Evolutionary conservation across 2,888 invertebrate species (phyloP), one percentile per base, ranked within the genome.

Genomic region (Sarcophaga subvicina): DNA sequence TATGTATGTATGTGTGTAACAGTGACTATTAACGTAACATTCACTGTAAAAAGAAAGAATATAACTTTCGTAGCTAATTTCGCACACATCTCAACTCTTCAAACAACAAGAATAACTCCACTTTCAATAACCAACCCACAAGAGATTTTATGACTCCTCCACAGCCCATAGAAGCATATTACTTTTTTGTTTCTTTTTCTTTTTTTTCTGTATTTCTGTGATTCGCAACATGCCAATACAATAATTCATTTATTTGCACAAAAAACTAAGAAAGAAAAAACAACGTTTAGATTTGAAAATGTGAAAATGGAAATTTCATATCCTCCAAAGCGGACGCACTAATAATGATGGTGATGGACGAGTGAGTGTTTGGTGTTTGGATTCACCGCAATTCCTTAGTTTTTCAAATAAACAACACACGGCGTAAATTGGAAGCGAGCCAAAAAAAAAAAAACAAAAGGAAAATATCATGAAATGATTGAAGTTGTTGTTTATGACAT

Each of bases 401-500:
- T 75, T 80, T 80, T 76, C 71, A 80, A 71, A 71, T 72, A 79
- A 86, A 85, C 77, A 85, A 82, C 82, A 82, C 78, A 70, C 47
- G 59, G n/a, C 49, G 17, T 73, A 84, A 66, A 83, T 87, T 87
- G 87, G 87, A 79, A 79, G 71, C 49, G n/a, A 67, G 84, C 87
- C 87, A 87, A 80, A 66, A 72, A 49, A 49, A 49, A 37, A 27
- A 27, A 6, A 27, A 37, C 0, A 27, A 27, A 37, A 37, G 37
- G 37, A 37, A 37, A 62, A 66, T 17, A 79, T 76, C 71, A 75
- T 79, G 72, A 82, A 76, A 76, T 79, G 67, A 81, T 84, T 79
- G 76, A 87, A 87, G 84, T 87, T 87, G 66, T 80, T 80, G 79
- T 84, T 87, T 84, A 84, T 87, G 81, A 69, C 79, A 76, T 82